Percentiles rank a stretch among this genome's conserved stretches.
Conservation (phyloP, 2,888 invertebrate species). For the Agriopis aurantiaria region DNA sequence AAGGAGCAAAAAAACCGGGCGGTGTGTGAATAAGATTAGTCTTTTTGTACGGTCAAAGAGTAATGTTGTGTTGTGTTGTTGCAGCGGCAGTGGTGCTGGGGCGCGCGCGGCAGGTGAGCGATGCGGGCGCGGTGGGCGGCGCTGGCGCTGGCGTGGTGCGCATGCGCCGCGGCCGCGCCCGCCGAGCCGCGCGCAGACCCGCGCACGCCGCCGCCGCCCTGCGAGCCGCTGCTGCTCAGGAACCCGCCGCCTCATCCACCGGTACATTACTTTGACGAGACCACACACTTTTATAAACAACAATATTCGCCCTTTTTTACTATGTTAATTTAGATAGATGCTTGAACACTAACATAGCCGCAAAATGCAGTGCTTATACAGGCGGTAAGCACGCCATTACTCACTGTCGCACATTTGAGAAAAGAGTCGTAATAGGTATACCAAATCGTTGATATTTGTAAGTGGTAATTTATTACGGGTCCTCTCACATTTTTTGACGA, state of each 20-base stretch:
- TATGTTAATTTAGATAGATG: too few relatives aligned
- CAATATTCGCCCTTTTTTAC: too few relatives aligned
- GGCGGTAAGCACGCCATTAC: too few relatives aligned
- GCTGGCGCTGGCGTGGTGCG: conserved; percentile 78
- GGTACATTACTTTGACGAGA: conserved; percentile 47
- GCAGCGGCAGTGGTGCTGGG: conserved; percentile 50
- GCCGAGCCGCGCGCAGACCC: conserved; percentile 63
- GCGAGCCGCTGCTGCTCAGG: conserved; percentile 68
- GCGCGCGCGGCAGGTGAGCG: conserved; percentile 70
- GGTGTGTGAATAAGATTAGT: too few relatives aligned
- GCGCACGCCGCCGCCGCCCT: conserved; percentile 55
- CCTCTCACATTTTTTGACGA: too few relatives aligned
- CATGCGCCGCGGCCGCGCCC: conserved; percentile 74
- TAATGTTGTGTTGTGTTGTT: conserved; percentile 21
- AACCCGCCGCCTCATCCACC: conserved; percentile 69
- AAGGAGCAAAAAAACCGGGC: too few relatives aligned
- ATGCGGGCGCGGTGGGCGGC: conserved; percentile 80
- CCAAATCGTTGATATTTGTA: too few relatives aligned
- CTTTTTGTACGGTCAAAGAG: neutral
- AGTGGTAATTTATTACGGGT: too few relatives aligned
- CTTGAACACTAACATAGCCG: too few relatives aligned
- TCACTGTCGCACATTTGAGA: too few relatives aligned
- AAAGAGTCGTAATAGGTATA: too few relatives aligned
- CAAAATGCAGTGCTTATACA: too few relatives aligned
- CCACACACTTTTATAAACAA: neutral